phyloP scores from a whole-genome alignment of 2,797 vertebrate species.

The Lacerta bilineata region DNA sequence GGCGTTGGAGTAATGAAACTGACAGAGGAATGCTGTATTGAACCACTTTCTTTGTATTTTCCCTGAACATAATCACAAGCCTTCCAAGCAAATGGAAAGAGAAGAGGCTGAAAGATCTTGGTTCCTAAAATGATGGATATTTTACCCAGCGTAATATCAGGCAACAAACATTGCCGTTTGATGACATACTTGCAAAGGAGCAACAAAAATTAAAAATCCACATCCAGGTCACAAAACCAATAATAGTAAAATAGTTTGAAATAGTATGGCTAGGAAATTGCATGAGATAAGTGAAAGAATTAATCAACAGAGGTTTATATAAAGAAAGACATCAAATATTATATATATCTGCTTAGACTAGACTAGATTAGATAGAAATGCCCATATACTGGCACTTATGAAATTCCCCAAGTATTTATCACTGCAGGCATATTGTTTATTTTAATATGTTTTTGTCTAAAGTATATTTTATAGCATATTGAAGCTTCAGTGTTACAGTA shows the following conservation, averaged over 20 bases:
- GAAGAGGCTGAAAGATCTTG: neutral
- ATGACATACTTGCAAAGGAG: neutral
- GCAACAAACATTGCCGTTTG: neutral
- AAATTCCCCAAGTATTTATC: constrained; percentile 35
- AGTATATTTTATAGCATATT: constrained; percentile 22
- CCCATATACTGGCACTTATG: constrained; percentile 23
- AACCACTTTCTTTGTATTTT: neutral
- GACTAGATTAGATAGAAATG: constrained; percentile 17
- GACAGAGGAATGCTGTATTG: neutral
- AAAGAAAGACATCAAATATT: constrained; percentile 29
- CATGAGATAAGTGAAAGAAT: constrained; percentile 8
- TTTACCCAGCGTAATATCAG: neutral
- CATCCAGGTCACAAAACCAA: constrained; percentile 18
- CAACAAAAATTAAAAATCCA: constrained; percentile 10
- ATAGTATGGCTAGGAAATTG: constrained; percentile 17
- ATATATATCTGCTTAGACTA: constrained; percentile 27
- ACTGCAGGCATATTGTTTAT: neutral
- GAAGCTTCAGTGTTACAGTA: constrained; percentile 44
- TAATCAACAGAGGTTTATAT: neutral
- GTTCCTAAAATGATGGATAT: neutral
- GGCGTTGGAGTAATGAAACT: constrained; percentile 53
- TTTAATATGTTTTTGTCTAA: constrained; percentile 27
- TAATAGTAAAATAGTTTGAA: constrained; percentile 33
- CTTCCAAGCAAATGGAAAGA: neutral
- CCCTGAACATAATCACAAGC: neutral